These are phyloP conservation scores for Antheraea yamamai DNA, from an alignment of 2,888 invertebrate genomes.

Conservation along the genomic window DNA sequence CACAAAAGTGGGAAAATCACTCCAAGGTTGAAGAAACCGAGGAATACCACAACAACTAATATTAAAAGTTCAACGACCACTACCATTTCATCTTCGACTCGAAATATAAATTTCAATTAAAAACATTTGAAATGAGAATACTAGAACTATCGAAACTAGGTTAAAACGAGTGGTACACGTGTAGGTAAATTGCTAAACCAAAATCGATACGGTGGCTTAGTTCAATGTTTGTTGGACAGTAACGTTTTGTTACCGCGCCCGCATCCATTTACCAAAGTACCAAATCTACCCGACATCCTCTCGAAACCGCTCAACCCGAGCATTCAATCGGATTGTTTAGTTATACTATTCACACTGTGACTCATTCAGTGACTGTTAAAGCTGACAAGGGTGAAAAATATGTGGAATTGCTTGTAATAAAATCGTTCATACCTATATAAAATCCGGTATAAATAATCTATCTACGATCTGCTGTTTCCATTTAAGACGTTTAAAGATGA, in stretches of 20 bases:
- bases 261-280: slow-evolving; percentile 50
- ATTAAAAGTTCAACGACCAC: too few relatives aligned
- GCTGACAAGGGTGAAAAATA: slow-evolving; percentile 1
- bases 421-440: neutral
- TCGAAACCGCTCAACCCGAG: slow-evolving; percentile 29
- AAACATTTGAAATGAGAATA: neutral
- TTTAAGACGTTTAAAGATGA: neutral
- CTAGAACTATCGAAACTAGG: neutral
- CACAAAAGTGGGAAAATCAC: too few relatives aligned
- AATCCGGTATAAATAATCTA: neutral
- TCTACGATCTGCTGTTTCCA: neutral
- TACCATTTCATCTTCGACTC: too few relatives aligned
- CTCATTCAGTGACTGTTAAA: slow-evolving; percentile 3
- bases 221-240: slow-evolving; percentile 31
- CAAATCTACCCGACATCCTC: slow-evolving; percentile 28
- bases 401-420: neutral
- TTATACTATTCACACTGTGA: slow-evolving; percentile 16
- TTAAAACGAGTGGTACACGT: slow-evolving; percentile 4
- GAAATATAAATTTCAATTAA: neutral
- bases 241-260: slow-evolving; percentile 50
- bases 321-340: slow-evolving; percentile 32
- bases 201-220: slow-evolving; percentile 20
- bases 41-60: too few relatives aligned
- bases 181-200: slow-evolving; percentile 20
- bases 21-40: too few relatives aligned